Evolutionary conservation across 2,113 vertebrate species (phyloP), one percentile per base, ranked within the genome.

Genomic region (Thryonomys swinderianus): DNA sequence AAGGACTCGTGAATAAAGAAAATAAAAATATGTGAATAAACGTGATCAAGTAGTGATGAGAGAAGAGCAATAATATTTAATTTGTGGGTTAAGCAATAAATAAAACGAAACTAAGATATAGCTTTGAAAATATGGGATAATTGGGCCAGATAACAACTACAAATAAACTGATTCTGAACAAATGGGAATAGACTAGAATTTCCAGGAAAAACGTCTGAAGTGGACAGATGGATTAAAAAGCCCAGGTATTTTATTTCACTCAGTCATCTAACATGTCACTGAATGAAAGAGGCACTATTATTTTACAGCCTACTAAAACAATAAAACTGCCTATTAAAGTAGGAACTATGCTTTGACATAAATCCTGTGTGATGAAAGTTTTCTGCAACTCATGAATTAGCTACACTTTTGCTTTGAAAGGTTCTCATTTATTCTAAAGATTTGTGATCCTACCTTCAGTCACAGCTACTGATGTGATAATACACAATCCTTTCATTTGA

Each of bases 351-450:
- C n/a, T 89, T 92, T 61, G 61, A 74, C 59, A n/a, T 82, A 81
- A 89, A 66, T 45, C 13, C 7, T 73, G 7, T 88, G 48, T 85
- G 64, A 66, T 73, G 16, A 71, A 88, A 79, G 32, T 59, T 96
- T 64, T 91, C 30, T 88, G 27, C 80, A 48, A 78, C 74, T 59
- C 57, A 89, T 73, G 40, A 85, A 90, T 66, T 76, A 76, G 71
- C 23, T 71, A 94, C 1, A 61, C 4, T 40, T 85, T 64, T 92
- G 59, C 34, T 89, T 86, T 90, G 51, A 88, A 80, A 48, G 0
- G 21, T 81, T 89, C 16, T 89, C 11, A 82, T 53, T 84, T 89
- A 55, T 86, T 61, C 57, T 90, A 57, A 85, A 34, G 14, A 92
- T 74, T 90, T 73, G 59, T 18, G 7, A 76, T 62, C 67, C 66